phyloP scores from a whole-genome alignment of 37 sponge, comb jelly and placozoan genomes.

The Bolinopsis microptera region DNA sequence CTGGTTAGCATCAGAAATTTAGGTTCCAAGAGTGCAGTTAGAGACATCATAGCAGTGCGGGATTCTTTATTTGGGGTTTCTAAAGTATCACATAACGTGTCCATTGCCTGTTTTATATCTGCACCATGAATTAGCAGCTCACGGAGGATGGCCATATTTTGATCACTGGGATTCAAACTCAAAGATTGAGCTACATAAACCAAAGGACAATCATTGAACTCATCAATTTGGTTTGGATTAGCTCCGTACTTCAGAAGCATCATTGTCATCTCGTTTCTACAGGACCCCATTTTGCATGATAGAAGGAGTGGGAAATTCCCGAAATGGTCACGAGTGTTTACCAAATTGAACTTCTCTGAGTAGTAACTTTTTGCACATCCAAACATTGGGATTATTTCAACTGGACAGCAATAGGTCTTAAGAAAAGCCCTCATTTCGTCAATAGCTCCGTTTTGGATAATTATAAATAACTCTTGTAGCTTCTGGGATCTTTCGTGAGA shows the following conservation, averaged over 20 bases:
- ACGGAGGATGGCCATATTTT: not conserved
- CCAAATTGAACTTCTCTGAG: not conserved
- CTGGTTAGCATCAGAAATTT: not conserved
- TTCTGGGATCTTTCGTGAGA: not conserved
- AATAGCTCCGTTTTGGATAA: not conserved
- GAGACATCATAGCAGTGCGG: slow-evolving; percentile 25
- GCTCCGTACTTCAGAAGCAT: slow-evolving; percentile 47
- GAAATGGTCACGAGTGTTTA: not conserved
- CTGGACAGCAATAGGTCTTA: not conserved
- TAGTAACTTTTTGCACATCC: slow-evolving; percentile 5
- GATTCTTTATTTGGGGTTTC: not conserved
- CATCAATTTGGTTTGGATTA: slow-evolving; percentile 53
- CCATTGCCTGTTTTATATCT: slow-evolving; percentile 29
- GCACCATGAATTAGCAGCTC: slow-evolving; percentile 13
- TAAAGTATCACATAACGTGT: not conserved
- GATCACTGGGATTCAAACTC: not conserved
- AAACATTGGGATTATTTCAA: not conserved
- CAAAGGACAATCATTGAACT: not conserved
- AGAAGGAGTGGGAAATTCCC: slow-evolving; percentile 43
- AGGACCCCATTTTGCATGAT: not conserved
- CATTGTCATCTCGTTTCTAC: slow-evolving; percentile 3
- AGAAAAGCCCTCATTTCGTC: not conserved
- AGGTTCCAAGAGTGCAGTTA: not conserved
- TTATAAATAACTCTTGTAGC: not conserved
- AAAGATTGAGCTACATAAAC: not conserved